Conservation (phyloP, 2,797 vertebrate species). For the Crypturellus tataupa region DNA sequence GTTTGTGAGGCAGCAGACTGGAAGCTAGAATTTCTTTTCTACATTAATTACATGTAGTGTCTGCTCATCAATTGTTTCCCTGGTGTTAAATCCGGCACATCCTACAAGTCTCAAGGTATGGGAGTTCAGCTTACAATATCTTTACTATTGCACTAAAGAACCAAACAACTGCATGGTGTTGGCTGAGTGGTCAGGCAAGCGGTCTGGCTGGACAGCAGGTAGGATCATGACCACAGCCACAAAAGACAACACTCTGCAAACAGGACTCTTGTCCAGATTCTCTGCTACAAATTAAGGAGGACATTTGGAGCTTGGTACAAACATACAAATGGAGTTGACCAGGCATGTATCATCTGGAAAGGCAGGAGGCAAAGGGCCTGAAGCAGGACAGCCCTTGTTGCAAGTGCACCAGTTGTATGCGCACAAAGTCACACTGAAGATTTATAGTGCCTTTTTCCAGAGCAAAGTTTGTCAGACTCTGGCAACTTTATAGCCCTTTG, state of each 20-base stretch:
- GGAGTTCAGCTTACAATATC: background rate
- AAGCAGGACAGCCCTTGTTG: background rate
- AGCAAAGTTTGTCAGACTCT: background rate
- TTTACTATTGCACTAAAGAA: background rate
- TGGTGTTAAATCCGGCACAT: no score
- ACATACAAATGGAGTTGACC: no score
- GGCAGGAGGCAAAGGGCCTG: background rate
- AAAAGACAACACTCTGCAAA: background rate
- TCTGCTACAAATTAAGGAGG: background rate
- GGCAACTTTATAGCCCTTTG: background rate
- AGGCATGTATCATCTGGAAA: background rate
- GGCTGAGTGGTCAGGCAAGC: rapidly evolving
- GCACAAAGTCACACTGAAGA: background rate
- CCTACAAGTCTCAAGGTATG: background rate
- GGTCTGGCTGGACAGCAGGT: background rate
- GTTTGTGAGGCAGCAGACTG: no score
- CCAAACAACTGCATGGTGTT: background rate
- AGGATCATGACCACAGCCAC: rapidly evolving
- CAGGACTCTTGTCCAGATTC: background rate
- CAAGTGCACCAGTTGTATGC: rapidly evolving
- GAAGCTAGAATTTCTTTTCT: background rate
- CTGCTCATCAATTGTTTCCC: background rate
- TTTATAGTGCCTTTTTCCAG: background rate
- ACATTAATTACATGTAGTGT: background rate
- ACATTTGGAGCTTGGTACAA: background rate